Conservation (phyloP, 2,888 invertebrate genomes). For the Tribolium freemani region DNA sequence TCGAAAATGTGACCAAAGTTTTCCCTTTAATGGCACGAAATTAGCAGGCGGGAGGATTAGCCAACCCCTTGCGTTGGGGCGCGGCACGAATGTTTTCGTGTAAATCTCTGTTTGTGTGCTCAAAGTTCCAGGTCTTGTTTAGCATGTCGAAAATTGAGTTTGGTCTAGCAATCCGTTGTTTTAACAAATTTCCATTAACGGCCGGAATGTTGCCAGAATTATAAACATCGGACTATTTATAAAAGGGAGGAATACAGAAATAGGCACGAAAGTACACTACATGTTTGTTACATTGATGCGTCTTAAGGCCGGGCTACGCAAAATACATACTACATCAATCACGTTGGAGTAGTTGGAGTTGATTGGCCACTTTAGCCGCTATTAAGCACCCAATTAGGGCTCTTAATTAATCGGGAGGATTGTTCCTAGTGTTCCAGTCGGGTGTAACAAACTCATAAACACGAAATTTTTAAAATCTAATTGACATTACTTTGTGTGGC, state of each 20-base stretch:
- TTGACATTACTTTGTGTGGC: too few species aligned
- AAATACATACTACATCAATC: too few species aligned
- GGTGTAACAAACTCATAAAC: too few species aligned
- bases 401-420: too few species aligned
- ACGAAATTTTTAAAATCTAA: too few species aligned
- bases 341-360: too few species aligned
- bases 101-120: slow-evolving; percentile 25
- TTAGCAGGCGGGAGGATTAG: not conserved
- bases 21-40: not conserved
- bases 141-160: slow-evolving; percentile 30
- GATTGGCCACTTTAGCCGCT: too few species aligned
- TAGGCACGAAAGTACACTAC: not conserved
- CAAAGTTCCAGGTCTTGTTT: slow-evolving; percentile 28
- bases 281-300: not conserved
- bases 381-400: too few species aligned
- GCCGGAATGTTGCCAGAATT: slow-evolving; percentile 19
- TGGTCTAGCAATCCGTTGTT: slow-evolving; percentile 28
- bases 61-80: not conserved
- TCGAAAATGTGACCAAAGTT: not conserved
- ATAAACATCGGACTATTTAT: slow-evolving; percentile 31
- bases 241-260: not conserved
- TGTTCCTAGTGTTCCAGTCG: too few species aligned
- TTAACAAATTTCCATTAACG: slow-evolving; percentile 33
- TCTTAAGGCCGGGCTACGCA: too few species aligned
- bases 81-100: slow-evolving; percentile 10